Base-by-base conservation (phyloP, 2,888 invertebrate species). In the Callimorpha dominula region DNA sequence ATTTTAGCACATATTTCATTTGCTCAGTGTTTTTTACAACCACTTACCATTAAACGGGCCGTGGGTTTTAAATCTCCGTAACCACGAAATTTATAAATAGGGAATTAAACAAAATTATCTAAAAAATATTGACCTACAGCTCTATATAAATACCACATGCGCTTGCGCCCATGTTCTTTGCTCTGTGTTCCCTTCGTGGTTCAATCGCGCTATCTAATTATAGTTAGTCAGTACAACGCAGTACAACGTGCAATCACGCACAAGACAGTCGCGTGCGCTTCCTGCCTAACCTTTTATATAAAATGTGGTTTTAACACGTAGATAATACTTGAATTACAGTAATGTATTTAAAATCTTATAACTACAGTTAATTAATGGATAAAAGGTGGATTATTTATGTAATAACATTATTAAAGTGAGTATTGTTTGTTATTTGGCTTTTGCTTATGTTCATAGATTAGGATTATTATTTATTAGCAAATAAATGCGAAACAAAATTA, bases 131-230 rank as follows among this genome's bases (percentile, higher is more conserved):
- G 8, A 46, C 70, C 66, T 71, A 62, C 77, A 81, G 75, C 81
- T 80, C 83, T 78, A 76, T 77, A 80, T 77, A 78, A 75, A 78
- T 80, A 77, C 72, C 72, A n/a, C 71, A 76, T 83, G 82, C 81
- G 81, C 72, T 52, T 75, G 76, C 81, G 77, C 73, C 15, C 20
- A 20, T 17, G 12, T 64, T 64, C 43, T 64, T 42, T 9, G 8
- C 20, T 43, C 57, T 20, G 49, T 31, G 60, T 31, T 50, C 69
- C 50, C 69, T 69, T 50, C 62, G 40, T 49, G 40, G 31, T 63
- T 69, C 12, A 20, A 40, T 15, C 65, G 17, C 65, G 20, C 20
- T 49, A 49, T 49, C 49, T 65, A 12, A 31, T 65, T 31, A 65
- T 49, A 46, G 49, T 31, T 31, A 50, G 46, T 65, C 20, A 65